Percentiles rank a stretch among this genome's conserved stretches.
Conservation (phyloP, 2,888 invertebrate species). For the Hirtodrosophila duncani region DNA sequence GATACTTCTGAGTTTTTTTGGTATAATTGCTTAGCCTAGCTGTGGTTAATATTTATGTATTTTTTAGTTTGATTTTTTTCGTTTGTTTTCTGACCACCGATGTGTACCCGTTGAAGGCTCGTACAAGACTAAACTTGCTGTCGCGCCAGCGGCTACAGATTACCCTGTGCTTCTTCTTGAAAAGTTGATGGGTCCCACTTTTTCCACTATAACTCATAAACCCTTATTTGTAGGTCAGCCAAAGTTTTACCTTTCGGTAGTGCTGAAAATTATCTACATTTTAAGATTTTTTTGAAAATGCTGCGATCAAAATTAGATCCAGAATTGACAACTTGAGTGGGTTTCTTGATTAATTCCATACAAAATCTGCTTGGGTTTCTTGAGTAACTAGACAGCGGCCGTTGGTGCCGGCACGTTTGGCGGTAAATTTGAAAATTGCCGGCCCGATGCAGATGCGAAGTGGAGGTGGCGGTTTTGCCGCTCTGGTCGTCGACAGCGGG, state of each 20-base stretch:
- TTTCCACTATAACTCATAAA: slow-evolving; percentile 40
- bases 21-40: slow-evolving; percentile 39
- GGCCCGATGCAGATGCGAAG: slow-evolving; percentile 49
- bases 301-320: slow-evolving; percentile 70
- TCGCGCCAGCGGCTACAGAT: slow-evolving; percentile 82
- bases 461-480: slow-evolving; percentile 20
- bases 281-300: slow-evolving; percentile 31
- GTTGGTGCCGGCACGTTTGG: slow-evolving; percentile 73
- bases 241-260: slow-evolving; percentile 14
- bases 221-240: slow-evolving; percentile 39
- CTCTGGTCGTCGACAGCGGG: slow-evolving; percentile 34
- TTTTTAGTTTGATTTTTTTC: slow-evolving; percentile 23
- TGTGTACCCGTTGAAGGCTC: slow-evolving; percentile 80
- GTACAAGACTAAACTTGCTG: slow-evolving; percentile 82
- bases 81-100: slow-evolving; percentile 71
- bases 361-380: slow-evolving; percentile 77
- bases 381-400: slow-evolving; percentile 74
- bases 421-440: slow-evolving; percentile 78
- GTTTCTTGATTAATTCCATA: slow-evolving; percentile 83
- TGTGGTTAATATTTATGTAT: slow-evolving; percentile 43
- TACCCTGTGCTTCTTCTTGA: slow-evolving; percentile 80
- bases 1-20: slow-evolving; percentile 17
- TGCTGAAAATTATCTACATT: slow-evolving; percentile 32
- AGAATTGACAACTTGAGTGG: slow-evolving; percentile 80
- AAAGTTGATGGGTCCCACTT: slow-evolving; percentile 53